Conservation (phyloP, 1,140 invertebrate species). For the Atta cephalotes region DNA sequence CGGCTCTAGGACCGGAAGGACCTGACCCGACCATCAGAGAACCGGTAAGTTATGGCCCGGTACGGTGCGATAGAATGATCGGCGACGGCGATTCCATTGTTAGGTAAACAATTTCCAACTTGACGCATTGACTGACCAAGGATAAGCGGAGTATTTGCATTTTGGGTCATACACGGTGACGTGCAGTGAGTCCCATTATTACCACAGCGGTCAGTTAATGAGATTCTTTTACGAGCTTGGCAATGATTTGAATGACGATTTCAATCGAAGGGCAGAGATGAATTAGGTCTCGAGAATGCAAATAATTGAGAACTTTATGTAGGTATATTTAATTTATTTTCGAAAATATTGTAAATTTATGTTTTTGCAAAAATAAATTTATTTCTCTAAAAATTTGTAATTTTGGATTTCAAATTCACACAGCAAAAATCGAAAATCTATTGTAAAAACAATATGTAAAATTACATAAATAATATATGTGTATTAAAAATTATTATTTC, state of each 20-base stretch:
- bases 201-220: constrained; percentile 1
- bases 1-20: constrained; percentile 68
- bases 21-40: constrained; percentile 56
- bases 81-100: constrained; percentile 46
- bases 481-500: too few relatives aligned
- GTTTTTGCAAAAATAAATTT: not conserved
- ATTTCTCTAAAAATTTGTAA: not conserved
- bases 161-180: constrained; percentile 24
- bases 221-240: not conserved
- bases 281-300: not conserved
- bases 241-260: not conserved
- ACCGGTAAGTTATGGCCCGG: constrained; percentile 55
- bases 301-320: not conserved
- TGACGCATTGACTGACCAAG: constrained; percentile 40
- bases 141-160: constrained; percentile 18
- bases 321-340: not conserved
- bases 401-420: not conserved
- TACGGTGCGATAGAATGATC: not conserved
- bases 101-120: constrained; percentile 50
- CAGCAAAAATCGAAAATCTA: too few relatives aligned
- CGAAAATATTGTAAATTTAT: not conserved
- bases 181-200: not conserved
- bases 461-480: too few relatives aligned
- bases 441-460: too few relatives aligned
- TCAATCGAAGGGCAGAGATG: not conserved